phyloP scores from a whole-genome alignment of 2,113 vertebrate species.

The Pithys albifrons region DNA sequence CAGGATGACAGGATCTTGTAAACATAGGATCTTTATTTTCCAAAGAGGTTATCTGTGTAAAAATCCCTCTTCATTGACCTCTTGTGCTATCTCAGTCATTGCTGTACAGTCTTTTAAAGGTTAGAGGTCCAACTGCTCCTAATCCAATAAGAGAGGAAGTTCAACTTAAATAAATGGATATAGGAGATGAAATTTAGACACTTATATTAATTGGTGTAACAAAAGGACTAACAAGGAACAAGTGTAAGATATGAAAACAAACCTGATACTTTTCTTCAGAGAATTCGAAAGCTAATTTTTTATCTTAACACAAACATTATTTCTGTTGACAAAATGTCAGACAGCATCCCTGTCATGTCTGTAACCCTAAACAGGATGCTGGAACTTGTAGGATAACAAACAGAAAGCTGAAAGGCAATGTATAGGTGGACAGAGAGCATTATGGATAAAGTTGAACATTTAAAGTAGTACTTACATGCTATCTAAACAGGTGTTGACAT shows the following conservation, averaged over 20 bases:
- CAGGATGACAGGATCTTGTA: background rate
- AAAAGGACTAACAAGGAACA: background rate
- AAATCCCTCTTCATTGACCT: background rate
- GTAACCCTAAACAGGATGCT: background rate
- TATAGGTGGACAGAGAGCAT: background rate
- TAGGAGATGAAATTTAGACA: background rate
- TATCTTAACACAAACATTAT: background rate
- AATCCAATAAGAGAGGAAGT: background rate
- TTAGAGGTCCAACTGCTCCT: background rate
- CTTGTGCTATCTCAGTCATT: background rate
- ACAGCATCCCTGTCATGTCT: background rate
- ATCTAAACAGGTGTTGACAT: constrained; percentile 80
- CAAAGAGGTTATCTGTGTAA: background rate
- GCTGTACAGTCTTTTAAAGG: background rate
- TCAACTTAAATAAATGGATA: background rate
- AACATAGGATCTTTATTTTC: background rate
- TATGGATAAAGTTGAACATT: background rate
- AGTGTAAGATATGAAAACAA: background rate
- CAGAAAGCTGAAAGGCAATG: background rate
- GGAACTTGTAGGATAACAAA: background rate
- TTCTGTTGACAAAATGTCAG: background rate
- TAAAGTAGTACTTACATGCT: constrained; percentile 78
- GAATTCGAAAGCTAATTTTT: background rate
- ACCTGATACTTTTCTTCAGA: background rate
- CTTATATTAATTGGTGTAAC: background rate